Conservation (phyloP, 2,113 vertebrate genomes). For the Tragelaphus imberbis region DNA sequence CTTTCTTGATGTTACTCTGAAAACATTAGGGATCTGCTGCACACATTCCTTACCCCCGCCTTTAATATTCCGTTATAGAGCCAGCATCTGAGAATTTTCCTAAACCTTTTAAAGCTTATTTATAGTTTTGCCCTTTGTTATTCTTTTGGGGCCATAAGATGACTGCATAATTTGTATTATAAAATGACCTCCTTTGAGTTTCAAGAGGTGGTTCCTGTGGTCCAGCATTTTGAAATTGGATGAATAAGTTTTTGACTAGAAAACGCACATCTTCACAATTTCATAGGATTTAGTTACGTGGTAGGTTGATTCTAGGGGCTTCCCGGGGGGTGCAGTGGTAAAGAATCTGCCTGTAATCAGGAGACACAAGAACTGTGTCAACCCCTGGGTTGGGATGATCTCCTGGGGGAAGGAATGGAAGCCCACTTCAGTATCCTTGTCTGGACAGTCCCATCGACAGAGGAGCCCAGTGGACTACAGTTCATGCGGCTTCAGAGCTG, state of each 20-base stretch:
- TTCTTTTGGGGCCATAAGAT: slow-evolving; percentile 3
- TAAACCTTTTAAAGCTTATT: slow-evolving; percentile 47
- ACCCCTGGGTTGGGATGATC: not conserved
- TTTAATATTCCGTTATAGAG: slow-evolving; percentile 37
- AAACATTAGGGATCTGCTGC: slow-evolving; percentile 11
- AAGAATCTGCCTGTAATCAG: not conserved
- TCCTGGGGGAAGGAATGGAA: not conserved
- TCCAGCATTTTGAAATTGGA: not conserved
- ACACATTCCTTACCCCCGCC: not conserved
- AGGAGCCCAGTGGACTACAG: not conserved
- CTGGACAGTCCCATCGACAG: not conserved
- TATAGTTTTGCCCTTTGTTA: slow-evolving; percentile 29
- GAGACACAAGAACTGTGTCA: not conserved
- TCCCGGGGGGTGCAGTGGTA: not conserved
- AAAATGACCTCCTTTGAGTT: not conserved
- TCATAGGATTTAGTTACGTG: not conserved
- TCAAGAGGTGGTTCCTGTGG: not conserved
- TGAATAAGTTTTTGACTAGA: not conserved
- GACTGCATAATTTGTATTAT: not conserved
- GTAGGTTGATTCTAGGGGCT: not conserved
- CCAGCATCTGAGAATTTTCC: slow-evolving; percentile 21
- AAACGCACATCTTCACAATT: not conserved
- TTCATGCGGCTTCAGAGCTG: not conserved
- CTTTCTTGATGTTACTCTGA: slow-evolving; percentile 39
- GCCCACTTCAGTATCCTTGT: not conserved